Conservation (phyloP, 2,113 vertebrate species). For the Benitochromis conjunctus region DNA sequence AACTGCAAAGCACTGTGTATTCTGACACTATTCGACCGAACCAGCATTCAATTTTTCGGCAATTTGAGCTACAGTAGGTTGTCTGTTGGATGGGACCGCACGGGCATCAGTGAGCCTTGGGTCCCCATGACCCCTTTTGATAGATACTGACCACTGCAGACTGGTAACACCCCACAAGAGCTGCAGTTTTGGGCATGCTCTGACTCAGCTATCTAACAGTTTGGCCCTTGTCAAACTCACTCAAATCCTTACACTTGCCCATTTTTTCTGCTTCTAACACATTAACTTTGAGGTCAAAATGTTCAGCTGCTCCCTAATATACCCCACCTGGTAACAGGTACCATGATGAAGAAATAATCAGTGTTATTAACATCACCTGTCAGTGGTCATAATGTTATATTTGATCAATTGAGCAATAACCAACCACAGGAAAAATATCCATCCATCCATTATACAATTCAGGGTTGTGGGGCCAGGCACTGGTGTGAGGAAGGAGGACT, state of each 20-base stretch:
- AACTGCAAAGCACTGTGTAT: background rate
- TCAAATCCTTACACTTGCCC: background rate
- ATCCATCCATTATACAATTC: background rate
- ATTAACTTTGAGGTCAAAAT: background rate
- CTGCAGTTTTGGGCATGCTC: background rate
- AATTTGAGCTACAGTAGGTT: background rate
- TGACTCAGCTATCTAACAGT: background rate
- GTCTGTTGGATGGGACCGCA: background rate
- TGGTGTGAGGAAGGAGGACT: rapidly evolving
- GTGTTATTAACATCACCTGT: background rate
- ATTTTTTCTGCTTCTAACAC: background rate
- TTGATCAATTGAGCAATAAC: background rate
- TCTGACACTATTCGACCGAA: background rate
- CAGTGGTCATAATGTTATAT: background rate
- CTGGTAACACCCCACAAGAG: background rate
- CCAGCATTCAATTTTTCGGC: background rate
- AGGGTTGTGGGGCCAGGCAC: too few relatives aligned
- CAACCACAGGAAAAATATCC: background rate
- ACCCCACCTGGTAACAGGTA: background rate
- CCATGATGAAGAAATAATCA: background rate
- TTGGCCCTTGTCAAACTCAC: background rate
- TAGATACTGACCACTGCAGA: background rate
- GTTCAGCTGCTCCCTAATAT: background rate
- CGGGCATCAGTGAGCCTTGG: background rate
- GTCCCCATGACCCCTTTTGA: background rate